Conservation (phyloP, 2,113 vertebrate genomes). For the Rana temporaria region DNA sequence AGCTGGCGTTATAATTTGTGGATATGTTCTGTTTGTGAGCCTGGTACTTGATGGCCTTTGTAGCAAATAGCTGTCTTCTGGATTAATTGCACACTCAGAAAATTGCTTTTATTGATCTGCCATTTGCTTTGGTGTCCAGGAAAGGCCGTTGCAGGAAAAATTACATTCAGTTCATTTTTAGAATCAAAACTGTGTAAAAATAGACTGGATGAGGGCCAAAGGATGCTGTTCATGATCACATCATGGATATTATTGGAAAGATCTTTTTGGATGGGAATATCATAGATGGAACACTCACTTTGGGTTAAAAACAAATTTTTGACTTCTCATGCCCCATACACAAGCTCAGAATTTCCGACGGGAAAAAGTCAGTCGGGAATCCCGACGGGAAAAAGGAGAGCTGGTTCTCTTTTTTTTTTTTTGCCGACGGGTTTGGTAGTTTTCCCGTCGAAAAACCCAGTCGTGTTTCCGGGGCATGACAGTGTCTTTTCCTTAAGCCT, state of each 20-base stretch:
- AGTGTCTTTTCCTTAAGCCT: too few relatives aligned
- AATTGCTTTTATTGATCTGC: slow-evolving; percentile 48
- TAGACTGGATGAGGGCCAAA: neutral
- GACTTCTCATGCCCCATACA: too few relatives aligned
- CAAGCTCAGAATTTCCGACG: too few relatives aligned
- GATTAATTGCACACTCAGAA: slow-evolving; percentile 35
- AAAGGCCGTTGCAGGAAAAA: neutral
- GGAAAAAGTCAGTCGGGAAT: too few relatives aligned
- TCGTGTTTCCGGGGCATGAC: too few relatives aligned
- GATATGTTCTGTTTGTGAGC: neutral
- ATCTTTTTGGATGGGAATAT: too few relatives aligned
- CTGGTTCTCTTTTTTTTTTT: too few relatives aligned
- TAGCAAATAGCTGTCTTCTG: neutral
- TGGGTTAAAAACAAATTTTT: too few relatives aligned
- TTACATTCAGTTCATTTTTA: neutral
- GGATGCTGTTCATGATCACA: neutral
- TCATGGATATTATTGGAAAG: neutral
- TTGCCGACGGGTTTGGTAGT: too few relatives aligned
- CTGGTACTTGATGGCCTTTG: neutral
- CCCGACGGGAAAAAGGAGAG: too few relatives aligned
- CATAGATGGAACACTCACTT: too few relatives aligned
- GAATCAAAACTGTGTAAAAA: neutral
- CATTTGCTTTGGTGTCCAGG: slow-evolving; percentile 18
- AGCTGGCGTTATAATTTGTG: slow-evolving; percentile 7
- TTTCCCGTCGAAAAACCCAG: too few relatives aligned